Conservation (phyloP, 2,888 invertebrate species). For the Trachelus tabidus region DNA sequence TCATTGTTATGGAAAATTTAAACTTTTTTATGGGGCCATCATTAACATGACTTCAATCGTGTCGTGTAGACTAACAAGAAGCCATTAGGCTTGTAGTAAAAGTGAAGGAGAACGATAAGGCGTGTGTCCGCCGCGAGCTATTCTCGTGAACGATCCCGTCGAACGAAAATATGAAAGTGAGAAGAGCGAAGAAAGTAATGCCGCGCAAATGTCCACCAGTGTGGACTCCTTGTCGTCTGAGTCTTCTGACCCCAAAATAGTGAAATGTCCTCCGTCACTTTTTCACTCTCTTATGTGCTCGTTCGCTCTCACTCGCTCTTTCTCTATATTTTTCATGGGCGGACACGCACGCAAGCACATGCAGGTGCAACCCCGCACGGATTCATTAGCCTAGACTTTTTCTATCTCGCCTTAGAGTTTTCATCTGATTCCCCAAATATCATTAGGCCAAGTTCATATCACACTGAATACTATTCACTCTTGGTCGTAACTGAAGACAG, state of each 20-base stretch:
- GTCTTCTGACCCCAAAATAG: conserved; percentile 45
- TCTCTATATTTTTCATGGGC: neutral
- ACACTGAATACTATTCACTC: neutral
- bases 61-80: neutral
- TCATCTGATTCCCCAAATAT: neutral
- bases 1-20: neutral
- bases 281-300: neutral
- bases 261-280: conserved; percentile 13
- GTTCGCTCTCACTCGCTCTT: neutral
- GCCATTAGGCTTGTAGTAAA: neutral
- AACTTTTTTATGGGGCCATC: neutral
- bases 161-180: conserved; percentile 59
- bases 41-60: neutral
- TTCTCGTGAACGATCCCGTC: conserved; percentile 18
- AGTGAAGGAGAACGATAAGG: conserved; percentile 2
- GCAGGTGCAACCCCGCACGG: neutral
- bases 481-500: neutral
- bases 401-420: neutral
- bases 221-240: conserved; percentile 25
- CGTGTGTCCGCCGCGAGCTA: conserved; percentile 16
- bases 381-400: neutral
- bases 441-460: neutral
- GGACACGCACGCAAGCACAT: neutral
- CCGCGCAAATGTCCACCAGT: conserved; percentile 37
- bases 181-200: conserved; percentile 59